Percentiles rank a stretch among this genome's conserved stretches.
Evolutionary conservation across 2,113 vertebrate genomes (phyloP).

Genomic region (Peromyscus leucopus): DNA sequence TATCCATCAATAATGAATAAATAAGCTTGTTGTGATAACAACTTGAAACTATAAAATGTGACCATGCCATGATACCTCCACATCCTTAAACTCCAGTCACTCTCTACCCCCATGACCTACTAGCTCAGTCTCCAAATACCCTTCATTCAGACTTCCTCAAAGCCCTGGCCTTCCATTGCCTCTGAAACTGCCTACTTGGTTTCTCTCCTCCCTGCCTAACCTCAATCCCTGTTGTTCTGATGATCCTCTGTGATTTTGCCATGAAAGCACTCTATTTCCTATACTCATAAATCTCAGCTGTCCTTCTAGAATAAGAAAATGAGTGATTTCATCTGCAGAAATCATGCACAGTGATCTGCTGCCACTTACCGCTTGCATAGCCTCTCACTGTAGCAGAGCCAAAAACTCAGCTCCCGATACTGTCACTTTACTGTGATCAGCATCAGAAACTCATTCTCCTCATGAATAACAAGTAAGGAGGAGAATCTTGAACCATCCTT

Average conservation of each 20-base stretch:
- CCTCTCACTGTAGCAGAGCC: not conserved
- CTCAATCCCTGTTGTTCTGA: not conserved
- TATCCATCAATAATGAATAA: not conserved
- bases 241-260: not conserved
- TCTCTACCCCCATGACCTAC: not conserved
- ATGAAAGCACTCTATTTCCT: not conserved
- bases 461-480: not conserved
- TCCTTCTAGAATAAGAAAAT: not conserved
- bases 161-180: not conserved
- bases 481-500: not conserved
- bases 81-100: not conserved
- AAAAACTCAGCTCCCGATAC: not conserved
- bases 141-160: not conserved
- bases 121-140: too few species aligned
- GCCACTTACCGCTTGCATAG: not conserved
- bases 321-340: not conserved
- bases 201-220: not conserved
- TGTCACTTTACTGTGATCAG: not conserved
- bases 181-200: not conserved
- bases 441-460: not conserved
- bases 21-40: not conserved
- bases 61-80: not conserved
- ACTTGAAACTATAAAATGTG: constrained; percentile 25
- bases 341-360: not conserved
- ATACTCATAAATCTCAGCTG: not conserved